Percentiles rank a stretch among this genome's conserved stretches.
Conservation (phyloP, 2,888 invertebrate species). For the Pristionchus exspectatus region DNA sequence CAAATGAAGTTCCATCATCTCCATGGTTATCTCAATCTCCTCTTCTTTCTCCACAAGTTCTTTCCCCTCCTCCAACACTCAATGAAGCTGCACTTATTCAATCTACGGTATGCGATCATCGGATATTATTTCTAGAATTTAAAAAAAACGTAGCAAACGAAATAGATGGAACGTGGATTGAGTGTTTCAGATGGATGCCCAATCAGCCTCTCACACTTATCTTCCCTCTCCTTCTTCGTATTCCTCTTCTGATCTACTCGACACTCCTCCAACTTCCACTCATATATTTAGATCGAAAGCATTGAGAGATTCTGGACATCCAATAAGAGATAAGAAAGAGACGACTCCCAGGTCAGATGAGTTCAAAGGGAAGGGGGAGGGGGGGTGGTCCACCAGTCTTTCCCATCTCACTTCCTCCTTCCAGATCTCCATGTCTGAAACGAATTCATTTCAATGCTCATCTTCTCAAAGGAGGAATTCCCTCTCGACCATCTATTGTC, state of each 20-base stretch:
- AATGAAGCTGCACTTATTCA: constrained; percentile 8
- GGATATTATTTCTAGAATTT: no score
- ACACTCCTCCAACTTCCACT: constrained; percentile 55
- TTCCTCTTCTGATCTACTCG: neutral
- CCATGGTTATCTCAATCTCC: constrained; percentile 35
- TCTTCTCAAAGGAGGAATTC: constrained; percentile 39
- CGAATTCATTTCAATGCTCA: constrained; percentile 69
- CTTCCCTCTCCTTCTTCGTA: constrained; percentile 4
- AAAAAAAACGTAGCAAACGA: neutral
- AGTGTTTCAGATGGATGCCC: neutral
- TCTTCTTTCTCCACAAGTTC: constrained; percentile 20
- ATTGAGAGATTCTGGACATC: constrained; percentile 54
- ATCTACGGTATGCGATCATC: neutral
- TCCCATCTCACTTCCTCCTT: neutral
- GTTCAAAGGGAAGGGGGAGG: neutral
- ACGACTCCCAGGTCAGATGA: constrained; percentile 43
- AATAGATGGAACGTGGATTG: neutral
- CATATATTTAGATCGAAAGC: constrained; percentile 62
- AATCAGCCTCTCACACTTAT: neutral
- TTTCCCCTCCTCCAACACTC: constrained; percentile 36
- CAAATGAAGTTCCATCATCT: constrained; percentile 19
- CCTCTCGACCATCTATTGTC: constrained; percentile 18
- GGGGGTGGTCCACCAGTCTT: neutral
- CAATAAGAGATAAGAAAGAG: constrained; percentile 58
- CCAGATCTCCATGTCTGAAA: constrained; percentile 67